Percentiles rank a stretch among this genome's conserved stretches.
Evolutionary conservation across 2,113 vertebrate species (phyloP).

Genomic region (Dolichallabes microphthalmus): DNA sequence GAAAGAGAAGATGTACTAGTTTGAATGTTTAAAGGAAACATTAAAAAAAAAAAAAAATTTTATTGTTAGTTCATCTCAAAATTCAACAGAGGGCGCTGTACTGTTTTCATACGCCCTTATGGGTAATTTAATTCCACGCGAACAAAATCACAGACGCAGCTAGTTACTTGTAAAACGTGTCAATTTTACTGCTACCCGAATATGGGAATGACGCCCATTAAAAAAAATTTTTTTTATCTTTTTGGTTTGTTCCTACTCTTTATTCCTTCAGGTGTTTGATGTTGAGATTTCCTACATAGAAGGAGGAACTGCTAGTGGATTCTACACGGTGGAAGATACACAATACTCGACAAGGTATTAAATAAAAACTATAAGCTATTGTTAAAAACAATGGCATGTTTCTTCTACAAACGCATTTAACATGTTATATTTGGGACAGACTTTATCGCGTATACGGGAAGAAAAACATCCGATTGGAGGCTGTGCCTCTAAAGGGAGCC

Average conservation of each 20-base stretch:
- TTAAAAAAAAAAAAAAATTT: too few species aligned
- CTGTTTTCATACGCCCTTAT: too few species aligned
- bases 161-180: too few species aligned
- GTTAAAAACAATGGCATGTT: background rate
- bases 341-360: constrained; percentile 82
- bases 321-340: constrained; percentile 92
- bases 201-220: too few species aligned
- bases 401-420: background rate
- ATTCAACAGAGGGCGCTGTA: too few species aligned
- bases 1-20: too few species aligned
- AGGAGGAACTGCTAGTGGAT: constrained; percentile 91
- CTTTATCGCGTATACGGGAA: constrained; percentile 93
- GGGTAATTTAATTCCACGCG: too few species aligned
- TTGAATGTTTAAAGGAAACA: too few species aligned
- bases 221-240: background rate
- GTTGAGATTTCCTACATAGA: constrained; percentile 94
- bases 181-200: too few species aligned
- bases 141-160: too few species aligned
- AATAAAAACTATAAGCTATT: background rate
- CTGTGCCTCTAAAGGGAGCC: constrained; percentile 81
- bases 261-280: constrained; percentile 83
- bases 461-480: constrained; percentile 91
- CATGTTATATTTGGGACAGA: constrained; percentile 65
- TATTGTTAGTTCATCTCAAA: too few species aligned
- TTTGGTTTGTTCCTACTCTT: background rate